Conservation (phyloP, 2,797 vertebrate genomes). For the Emys orbicularis region DNA sequence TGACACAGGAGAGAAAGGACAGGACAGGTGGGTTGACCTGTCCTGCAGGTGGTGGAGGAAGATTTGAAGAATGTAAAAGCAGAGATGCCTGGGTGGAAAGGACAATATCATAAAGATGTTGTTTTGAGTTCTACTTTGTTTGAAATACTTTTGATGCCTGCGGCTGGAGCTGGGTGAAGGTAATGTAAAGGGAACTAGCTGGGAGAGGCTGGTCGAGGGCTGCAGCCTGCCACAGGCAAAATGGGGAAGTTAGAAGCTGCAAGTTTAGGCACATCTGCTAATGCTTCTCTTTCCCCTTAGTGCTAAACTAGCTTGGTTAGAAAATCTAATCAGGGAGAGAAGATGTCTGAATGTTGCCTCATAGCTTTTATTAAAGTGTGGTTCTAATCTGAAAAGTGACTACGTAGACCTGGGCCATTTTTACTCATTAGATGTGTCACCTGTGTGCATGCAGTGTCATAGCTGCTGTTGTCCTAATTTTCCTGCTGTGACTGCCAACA, state of each 20-base stretch:
- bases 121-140: neutral
- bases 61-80: neutral
- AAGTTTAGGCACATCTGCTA: neutral
- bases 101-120: neutral
- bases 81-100: neutral
- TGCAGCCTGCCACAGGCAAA: neutral
- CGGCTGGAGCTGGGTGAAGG: neutral
- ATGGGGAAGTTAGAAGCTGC: neutral
- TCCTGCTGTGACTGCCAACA: neutral
- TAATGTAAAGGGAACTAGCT: neutral
- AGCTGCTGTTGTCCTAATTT: neutral
- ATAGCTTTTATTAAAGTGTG: neutral
- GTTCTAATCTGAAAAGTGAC: neutral
- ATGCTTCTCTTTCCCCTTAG: neutral
- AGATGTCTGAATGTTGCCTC: neutral
- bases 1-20: neutral
- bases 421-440: neutral
- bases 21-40: neutral
- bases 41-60: neutral
- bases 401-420: neutral
- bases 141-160: neutral
- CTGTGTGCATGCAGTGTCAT: neutral
- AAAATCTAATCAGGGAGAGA: neutral
- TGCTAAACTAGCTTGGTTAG: neutral
- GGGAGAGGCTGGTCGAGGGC: neutral